These are phyloP conservation scores for Coreius guichenoti DNA, from an alignment of 2,797 vertebrate species.

Conservation along the genomic window DNA sequence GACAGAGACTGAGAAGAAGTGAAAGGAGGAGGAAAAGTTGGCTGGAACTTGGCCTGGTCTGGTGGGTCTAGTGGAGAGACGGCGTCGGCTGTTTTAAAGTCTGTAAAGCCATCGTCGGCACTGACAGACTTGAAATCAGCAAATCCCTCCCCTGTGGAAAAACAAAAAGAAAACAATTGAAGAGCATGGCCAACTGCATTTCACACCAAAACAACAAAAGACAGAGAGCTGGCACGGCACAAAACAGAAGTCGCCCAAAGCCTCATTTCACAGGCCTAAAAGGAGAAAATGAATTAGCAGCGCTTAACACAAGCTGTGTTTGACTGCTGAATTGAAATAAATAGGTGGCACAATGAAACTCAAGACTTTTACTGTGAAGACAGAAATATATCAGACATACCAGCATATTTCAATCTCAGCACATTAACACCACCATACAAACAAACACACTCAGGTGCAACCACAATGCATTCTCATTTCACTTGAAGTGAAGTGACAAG, in stretches of 20 bases:
- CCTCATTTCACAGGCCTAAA: conserved; percentile 58
- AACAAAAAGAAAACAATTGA: conserved; percentile 54
- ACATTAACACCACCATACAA: background rate
- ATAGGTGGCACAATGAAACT: conserved; percentile 31
- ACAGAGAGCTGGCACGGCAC: conserved; percentile 18
- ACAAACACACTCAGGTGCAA: conserved; percentile 41
- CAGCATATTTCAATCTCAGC: background rate
- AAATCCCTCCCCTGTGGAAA: conserved; percentile 89
- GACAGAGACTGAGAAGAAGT: conserved; percentile 77
- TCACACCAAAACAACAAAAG: conserved; percentile 25
- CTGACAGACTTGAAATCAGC: conserved; percentile 91
- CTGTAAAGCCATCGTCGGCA: conserved; percentile 93
- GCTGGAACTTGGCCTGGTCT: conserved; percentile 87
- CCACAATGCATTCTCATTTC: conserved; percentile 9
- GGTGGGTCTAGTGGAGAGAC: conserved; percentile 92
- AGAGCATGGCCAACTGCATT: conserved; percentile 31
- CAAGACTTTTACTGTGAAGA: conserved; percentile 29
- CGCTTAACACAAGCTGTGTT: conserved; percentile 28
- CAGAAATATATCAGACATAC: conserved; percentile 26
- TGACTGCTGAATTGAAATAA: conserved; percentile 42
- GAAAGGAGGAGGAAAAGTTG: conserved; percentile 84
- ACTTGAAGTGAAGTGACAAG: background rate
- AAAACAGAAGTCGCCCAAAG: conserved; percentile 32
- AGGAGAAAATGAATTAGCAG: conserved; percentile 55
- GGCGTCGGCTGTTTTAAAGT: conserved; percentile 98